Percentiles rank a stretch among this genome's conserved stretches.
Conservation (phyloP, 2,888 invertebrate species). For the Rhopalosiphum nymphaeae region DNA sequence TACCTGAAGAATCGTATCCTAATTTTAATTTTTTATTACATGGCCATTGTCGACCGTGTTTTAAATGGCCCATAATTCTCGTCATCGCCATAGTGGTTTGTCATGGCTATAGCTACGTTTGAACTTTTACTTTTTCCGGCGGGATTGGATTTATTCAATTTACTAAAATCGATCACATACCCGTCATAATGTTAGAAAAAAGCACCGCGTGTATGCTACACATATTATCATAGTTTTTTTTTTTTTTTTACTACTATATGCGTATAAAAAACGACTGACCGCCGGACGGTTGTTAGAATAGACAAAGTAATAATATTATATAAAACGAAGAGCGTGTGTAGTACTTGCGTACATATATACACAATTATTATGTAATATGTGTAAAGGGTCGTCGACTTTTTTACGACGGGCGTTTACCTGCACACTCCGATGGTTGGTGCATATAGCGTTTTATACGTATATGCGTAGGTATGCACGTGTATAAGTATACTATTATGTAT, state of each 20-base stretch:
- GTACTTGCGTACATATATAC: not conserved
- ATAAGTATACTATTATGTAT: not conserved
- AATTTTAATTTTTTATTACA: not conserved
- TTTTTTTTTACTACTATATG: not conserved
- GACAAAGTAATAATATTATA: not conserved
- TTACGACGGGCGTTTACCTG: not conserved
- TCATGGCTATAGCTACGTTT: not conserved
- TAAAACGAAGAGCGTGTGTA: not conserved
- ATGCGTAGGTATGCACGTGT: not conserved
- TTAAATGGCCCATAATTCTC: not conserved
- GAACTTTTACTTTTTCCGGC: not conserved
- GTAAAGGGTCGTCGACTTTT: conserved; percentile 1
- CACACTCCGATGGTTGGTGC: not conserved
- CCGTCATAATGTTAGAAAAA: not conserved
- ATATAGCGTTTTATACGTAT: not conserved
- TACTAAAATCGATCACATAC: not conserved
- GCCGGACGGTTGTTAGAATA: not conserved
- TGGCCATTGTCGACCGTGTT: not conserved
- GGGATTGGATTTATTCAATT: not conserved
- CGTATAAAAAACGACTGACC: not conserved
- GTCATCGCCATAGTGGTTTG: not conserved
- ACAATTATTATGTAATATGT: not conserved
- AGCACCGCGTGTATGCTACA: not conserved
- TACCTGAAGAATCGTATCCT: not conserved
- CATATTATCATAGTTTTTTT: not conserved